A percentile compares a stretch with the other conserved stretches of the same genome.
phyloP scores from a whole-genome alignment of 2,113 vertebrate genomes.

The Hyaena hyaena region DNA sequence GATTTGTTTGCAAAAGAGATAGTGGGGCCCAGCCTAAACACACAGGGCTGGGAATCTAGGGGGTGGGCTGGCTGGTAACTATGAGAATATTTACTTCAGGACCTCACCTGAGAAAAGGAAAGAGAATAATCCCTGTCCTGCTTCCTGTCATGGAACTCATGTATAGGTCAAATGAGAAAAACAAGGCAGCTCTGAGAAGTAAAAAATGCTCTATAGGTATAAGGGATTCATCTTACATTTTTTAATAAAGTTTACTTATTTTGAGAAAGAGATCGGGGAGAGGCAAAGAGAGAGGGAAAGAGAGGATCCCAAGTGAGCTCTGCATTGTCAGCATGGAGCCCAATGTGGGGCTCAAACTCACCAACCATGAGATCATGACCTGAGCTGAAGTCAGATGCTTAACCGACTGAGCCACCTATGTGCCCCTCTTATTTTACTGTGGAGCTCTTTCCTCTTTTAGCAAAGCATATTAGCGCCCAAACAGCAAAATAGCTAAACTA shows the following conservation, averaged over 20 bases:
- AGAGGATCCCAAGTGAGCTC: too few species aligned
- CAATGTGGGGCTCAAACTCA: too few species aligned
- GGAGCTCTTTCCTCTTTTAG: neutral
- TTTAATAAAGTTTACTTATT: too few species aligned
- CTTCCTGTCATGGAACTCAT: neutral
- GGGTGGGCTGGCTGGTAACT: neutral
- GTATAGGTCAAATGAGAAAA: neutral
- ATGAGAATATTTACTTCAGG: neutral
- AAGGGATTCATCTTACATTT: neutral
- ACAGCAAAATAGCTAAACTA: constrained; percentile 25
- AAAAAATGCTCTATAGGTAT: neutral
- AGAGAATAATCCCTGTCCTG: neutral
- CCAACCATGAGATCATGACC: too few species aligned
- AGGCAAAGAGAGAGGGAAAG: too few species aligned
- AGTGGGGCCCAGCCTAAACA: neutral
- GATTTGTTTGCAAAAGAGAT: neutral
- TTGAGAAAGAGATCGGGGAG: too few species aligned
- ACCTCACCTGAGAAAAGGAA: neutral
- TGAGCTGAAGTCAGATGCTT: too few species aligned
- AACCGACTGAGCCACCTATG: too few species aligned
- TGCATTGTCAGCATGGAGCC: too few species aligned
- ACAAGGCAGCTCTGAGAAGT: neutral
- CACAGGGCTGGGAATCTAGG: neutral
- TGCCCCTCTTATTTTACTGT: neutral
- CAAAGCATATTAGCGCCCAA: neutral